A percentile compares a stretch with the other conserved stretches of the same genome.
Conservation (phyloP, 2,888 invertebrate genomes). For the Incurvaria masculella region DNA sequence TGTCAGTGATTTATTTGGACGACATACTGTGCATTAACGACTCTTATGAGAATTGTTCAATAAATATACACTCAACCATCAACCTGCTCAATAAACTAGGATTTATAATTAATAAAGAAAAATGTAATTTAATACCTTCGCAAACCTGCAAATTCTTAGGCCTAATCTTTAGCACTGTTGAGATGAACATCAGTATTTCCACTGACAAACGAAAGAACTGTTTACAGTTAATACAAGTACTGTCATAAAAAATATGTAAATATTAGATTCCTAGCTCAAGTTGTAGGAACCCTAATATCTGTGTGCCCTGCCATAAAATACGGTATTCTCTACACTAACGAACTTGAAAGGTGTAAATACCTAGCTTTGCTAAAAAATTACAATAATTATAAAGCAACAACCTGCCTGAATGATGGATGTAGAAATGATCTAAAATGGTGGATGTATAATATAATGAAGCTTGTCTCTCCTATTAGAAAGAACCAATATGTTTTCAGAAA, state of each 20-base stretch:
- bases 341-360: slow-evolving; percentile 9
- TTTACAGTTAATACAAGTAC: slow-evolving; percentile 1
- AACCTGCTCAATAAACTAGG: slow-evolving; percentile 10
- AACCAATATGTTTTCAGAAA: slow-evolving; percentile 12
- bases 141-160: slow-evolving; percentile 11
- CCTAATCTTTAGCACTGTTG: slow-evolving; percentile 8
- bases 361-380: slow-evolving; percentile 4
- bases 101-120: slow-evolving; percentile 13
- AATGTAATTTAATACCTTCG: slow-evolving; percentile 8
- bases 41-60: slow-evolving; percentile 7
- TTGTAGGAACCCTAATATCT: slow-evolving; percentile 10
- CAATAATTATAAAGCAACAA: background rate
- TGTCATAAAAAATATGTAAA: background rate
- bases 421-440: slow-evolving; percentile 11
- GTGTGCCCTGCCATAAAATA: slow-evolving; percentile 12
- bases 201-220: slow-evolving; percentile 10
- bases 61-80: slow-evolving; percentile 9
- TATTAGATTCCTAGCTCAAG: slow-evolving; percentile 1
- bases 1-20: slow-evolving; percentile 9
- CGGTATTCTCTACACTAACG: slow-evolving; percentile 10
- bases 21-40: slow-evolving; percentile 10
- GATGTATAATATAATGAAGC: slow-evolving; percentile 8
- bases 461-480: slow-evolving; percentile 7
- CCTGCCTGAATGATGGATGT: background rate
- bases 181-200: slow-evolving; percentile 8